These are phyloP conservation scores for Planiliza haematocheilus DNA, from an alignment of 2,113 vertebrate species.

Conservation along the genomic window DNA sequence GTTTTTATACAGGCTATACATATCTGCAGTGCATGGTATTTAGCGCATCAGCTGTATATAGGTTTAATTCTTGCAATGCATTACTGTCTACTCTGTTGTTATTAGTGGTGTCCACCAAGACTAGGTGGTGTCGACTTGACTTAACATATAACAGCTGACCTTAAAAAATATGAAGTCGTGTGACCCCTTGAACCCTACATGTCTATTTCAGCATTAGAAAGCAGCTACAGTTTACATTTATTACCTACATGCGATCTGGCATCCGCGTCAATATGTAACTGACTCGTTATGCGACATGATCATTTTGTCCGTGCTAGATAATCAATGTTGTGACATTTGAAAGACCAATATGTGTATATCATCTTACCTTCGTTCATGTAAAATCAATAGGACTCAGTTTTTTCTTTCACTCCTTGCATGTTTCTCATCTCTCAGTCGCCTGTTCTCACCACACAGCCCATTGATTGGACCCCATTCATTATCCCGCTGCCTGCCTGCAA, in stretches of 20 bases:
- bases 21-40: too few species aligned
- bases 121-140: too few species aligned
- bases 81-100: too few species aligned
- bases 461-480: conserved; percentile 40
- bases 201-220: not conserved
- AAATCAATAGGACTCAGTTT: conserved; percentile 13
- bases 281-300: not conserved
- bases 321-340: conserved; percentile 13
- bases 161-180: too few species aligned
- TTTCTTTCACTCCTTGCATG: not conserved
- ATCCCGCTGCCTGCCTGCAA: conserved; percentile 17
- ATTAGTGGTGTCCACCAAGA: too few species aligned
- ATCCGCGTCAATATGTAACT: not conserved
- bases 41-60: too few species aligned
- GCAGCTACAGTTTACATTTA: not conserved
- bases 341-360: not conserved
- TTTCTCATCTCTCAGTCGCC: not conserved
- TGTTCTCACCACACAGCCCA: conserved; percentile 25
- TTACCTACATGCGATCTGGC: too few species aligned
- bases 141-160: too few species aligned
- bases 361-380: too few species aligned
- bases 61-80: too few species aligned
- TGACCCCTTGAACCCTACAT: too few species aligned
- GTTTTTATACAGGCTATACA: too few species aligned
- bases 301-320: not conserved